Percentiles rank a stretch among this genome's conserved stretches.
These are phyloP conservation scores for Cataglyphis albicans DNA, from an alignment of 2,888 invertebrate genomes.

Conservation along the genomic window DNA sequence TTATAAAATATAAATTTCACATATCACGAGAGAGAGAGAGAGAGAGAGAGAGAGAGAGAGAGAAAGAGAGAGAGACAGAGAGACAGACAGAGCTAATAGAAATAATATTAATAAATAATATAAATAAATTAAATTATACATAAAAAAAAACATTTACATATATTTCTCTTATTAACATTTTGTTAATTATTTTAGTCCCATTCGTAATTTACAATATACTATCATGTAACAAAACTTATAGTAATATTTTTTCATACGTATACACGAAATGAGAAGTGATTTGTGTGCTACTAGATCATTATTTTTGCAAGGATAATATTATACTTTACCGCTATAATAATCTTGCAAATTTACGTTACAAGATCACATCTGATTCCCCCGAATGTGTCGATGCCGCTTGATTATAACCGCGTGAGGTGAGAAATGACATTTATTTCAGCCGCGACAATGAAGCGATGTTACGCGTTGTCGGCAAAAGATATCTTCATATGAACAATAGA, in stretches of 20 bases:
- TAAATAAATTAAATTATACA: not conserved
- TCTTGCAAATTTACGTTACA: constrained; percentile 29
- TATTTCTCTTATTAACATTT: not conserved
- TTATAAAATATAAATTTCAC: not conserved
- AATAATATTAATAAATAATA: not conserved
- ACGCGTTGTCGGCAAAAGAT: constrained; percentile 11
- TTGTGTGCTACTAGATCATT: not conserved
- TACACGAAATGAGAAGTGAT: not conserved
- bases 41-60: no score
- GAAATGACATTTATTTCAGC: not conserved
- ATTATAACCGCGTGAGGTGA: not conserved
- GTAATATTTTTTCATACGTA: not conserved
- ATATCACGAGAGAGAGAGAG: no score
- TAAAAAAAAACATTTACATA: not conserved
- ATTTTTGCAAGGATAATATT: constrained; percentile 19
- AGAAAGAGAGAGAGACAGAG: no score
- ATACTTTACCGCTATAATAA: not conserved
- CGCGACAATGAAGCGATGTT: not conserved
- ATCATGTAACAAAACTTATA: not conserved
- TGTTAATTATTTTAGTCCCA: not conserved
- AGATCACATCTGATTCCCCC: not conserved
- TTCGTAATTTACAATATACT: not conserved
- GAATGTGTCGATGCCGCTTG: not conserved
- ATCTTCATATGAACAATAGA: constrained; percentile 69
- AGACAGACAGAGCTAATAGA: not conserved